Base-by-base conservation (phyloP, 2,113 vertebrate genomes). In the Mellivora capensis region DNA sequence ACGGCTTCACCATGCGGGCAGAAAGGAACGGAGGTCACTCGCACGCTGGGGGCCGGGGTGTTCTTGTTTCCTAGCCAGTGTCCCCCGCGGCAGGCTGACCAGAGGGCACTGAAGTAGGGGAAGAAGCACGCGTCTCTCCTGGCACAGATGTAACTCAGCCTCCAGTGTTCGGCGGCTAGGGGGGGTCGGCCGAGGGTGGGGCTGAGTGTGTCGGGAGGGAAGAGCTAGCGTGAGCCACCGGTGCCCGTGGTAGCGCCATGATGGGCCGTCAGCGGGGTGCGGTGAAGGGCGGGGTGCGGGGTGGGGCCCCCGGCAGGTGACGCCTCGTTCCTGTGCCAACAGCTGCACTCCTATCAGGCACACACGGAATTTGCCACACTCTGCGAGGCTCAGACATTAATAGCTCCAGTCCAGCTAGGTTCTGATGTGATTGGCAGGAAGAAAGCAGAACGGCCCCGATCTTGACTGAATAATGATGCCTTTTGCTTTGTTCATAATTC, bases 381-480 rank as follows among this genome's bases (percentile, higher is more conserved):
- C 0, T 11, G 13, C 25, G 91, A 49, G 84, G 61, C n/a, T 49
- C 71, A 12, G 37, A 23, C 57, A 34, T 54, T 64, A 88, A 86
- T 79, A 97, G 95, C 83, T 80, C 95, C 20, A 4, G 23, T 47
- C 90, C 82, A 69, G 96, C 98, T 93, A 79, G 96, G 61, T 44
- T 93, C 98, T 90, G 71, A 96, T 95, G 80, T 82, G 59, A 95
- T 44, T 77, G 74, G 87, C 64, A 86, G 87, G 87, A 94, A 90
- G 98, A 74, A 64, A 76, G 97, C 91, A 88, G 91, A 83, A 34
- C 34, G 25, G 52, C 88, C 25, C 39, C 69, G 0, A 12, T 80
- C 91, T 76, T 15, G 27, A 39, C 79, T 90, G 97, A 96, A 64
- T 76, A 13, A 0, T 64, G 54, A 44, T 81, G 62, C 27, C 0